Conservation (phyloP, 2,888 invertebrate species). For the Yponomeuta sedellus region DNA sequence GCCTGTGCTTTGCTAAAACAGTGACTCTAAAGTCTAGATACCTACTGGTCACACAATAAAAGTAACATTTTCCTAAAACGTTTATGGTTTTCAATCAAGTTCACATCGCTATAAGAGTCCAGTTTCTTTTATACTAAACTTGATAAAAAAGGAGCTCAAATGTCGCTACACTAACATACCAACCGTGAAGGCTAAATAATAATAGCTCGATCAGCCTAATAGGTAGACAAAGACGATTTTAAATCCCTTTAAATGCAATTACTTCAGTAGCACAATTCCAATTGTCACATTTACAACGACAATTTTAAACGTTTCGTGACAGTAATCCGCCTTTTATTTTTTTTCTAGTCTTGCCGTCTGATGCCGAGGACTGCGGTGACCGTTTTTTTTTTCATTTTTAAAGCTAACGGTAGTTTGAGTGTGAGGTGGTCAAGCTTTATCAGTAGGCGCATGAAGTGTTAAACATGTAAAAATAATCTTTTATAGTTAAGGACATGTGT, state of each 20-base stretch:
- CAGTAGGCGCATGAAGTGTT: neutral
- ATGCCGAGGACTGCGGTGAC: slow-evolving; percentile 24
- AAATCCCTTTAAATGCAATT: neutral
- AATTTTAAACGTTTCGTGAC: neutral
- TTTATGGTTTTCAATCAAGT: too few species aligned
- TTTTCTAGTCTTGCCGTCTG: slow-evolving; percentile 35
- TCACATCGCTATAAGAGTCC: too few species aligned
- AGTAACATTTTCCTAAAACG: too few species aligned
- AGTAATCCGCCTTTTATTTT: slow-evolving; percentile 31
- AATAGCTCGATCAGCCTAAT: neutral
- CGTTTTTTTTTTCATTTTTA: slow-evolving; percentile 20
- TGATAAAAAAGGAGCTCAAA: too few species aligned
- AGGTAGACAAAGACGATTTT: neutral
- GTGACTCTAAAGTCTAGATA: too few species aligned
- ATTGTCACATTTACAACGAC: slow-evolving; percentile 33
- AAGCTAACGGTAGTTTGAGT: slow-evolving; percentile 14
- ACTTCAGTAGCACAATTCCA: slow-evolving; percentile 25
- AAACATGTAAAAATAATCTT: neutral
- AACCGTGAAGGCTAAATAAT: too few species aligned
- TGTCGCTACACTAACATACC: too few species aligned
- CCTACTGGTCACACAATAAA: too few species aligned
- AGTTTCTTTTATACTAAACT: too few species aligned
- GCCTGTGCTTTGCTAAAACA: too few species aligned
- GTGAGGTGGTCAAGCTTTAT: slow-evolving; percentile 4
- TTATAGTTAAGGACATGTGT: neutral